phyloP scores from a whole-genome alignment of 2,113 vertebrate species.

The Rhodinocichla rosea region DNA sequence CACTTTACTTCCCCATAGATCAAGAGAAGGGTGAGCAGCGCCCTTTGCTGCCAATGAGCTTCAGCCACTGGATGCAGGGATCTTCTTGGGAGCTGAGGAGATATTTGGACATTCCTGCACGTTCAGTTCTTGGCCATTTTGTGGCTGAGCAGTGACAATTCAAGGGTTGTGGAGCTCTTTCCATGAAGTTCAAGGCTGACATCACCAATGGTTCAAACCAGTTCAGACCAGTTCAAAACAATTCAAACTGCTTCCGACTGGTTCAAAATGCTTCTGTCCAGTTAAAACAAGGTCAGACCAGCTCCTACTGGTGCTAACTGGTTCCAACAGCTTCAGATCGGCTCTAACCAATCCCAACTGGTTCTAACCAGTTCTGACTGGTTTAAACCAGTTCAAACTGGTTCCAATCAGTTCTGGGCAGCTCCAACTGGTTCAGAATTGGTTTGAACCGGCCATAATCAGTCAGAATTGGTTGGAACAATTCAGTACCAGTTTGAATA shows the following conservation, averaged over 20 bases:
- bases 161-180: not conserved
- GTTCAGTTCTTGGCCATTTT: not conserved
- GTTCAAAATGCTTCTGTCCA: not conserved
- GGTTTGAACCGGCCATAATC: not conserved
- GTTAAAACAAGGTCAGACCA: accelerated
- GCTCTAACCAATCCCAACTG: accelerated
- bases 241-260: accelerated
- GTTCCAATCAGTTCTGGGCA: not conserved
- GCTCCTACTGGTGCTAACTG: not conserved
- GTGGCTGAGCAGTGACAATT: not conserved
- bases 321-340: not conserved
- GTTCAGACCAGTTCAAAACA: not conserved
- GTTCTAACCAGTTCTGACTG: not conserved
- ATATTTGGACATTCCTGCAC: not conserved
- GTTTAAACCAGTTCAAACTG: not conserved
- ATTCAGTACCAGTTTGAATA: no score
- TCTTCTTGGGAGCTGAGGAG: not conserved
- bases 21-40: not conserved
- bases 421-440: accelerated
- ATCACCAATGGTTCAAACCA: not conserved
- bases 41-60: not conserved
- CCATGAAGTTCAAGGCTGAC: slow-evolving; percentile 10
- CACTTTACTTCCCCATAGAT: not conserved
- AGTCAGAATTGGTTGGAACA: not conserved
- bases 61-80: not conserved